Evolutionary conservation across 2,797 vertebrate species (phyloP), one percentile per base, ranked within the genome.

Genomic region (Hephaestus fuliginosus): DNA sequence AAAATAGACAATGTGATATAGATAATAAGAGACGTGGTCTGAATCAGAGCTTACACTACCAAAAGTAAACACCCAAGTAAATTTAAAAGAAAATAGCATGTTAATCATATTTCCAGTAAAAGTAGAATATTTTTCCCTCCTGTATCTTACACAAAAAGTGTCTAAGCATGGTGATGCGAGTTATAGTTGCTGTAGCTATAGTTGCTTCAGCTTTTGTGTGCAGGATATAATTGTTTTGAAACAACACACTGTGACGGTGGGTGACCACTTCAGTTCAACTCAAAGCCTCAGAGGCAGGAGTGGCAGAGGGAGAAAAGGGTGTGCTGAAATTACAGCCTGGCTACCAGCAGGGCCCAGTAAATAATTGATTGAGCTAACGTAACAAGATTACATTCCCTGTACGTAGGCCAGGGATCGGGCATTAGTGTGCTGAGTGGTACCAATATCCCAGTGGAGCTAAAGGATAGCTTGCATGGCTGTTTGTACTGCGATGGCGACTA

Each of bases 351-450:
- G 86, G 76, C 76, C 61, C 71, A 70, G 79, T 96, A 92, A 96
- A 96, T 96, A 94, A 96, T 96, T 95, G 88, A 95, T 95, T 83
- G 88, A 74, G 86, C 87, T 92, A 93, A 90, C 90, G 93, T 92
- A 92, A 95, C 89, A 81, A 83, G 91, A 93, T 94, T 93, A 95
- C 90, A 86, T 80, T 90, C 82, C 66, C 82, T 78, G 85, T 82
- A 79, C 46, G 48, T 14, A 48, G 46, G 81, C 83, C 89, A 83
- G 71, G 65, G 87, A 87, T 74, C 55, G 70, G 76, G 66, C 89
- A 86, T 80, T 79, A 78, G 68, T 51, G 72, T 63, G 81, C 60
- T 25, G 77, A 88, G 74, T 62, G 71, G 69, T 56, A 83, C 72
- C 71, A 73, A 55, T 72, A 82, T 77, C 69, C 61, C 70, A 79